A percentile compares a stretch with the other conserved stretches of the same genome.
phyloP scores from a whole-genome alignment of 2,113 vertebrate species.

The Gobius niger region DNA sequence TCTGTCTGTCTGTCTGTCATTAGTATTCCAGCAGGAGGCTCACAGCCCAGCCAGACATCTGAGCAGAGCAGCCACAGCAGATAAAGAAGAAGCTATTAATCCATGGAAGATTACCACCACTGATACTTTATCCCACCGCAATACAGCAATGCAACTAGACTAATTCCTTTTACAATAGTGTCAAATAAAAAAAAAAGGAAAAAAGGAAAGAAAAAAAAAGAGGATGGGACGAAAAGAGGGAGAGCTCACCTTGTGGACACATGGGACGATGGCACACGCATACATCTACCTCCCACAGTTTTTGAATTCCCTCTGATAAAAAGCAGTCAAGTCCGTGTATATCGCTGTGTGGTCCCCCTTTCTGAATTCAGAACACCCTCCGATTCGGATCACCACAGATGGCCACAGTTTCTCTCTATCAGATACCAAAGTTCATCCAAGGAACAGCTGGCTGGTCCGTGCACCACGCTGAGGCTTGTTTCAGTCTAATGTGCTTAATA shows the following conservation, averaged over 20 bases:
- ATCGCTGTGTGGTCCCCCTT: conserved; percentile 55
- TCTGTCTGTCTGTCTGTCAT: conserved; percentile 81
- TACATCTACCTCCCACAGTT: conserved; percentile 44
- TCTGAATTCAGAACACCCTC: conserved; percentile 59
- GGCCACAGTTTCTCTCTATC: conserved; percentile 58
- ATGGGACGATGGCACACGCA: conserved; percentile 53
- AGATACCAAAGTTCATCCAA: conserved; percentile 55
- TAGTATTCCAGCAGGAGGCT: conserved; percentile 97
- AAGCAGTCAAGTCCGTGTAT: conserved; percentile 14
- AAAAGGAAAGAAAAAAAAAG: too few species aligned
- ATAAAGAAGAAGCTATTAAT: conserved; percentile 99
- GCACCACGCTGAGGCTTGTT: conserved; percentile 58
- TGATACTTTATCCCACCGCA: conserved; percentile 95
- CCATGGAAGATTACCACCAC: conserved; percentile 97
- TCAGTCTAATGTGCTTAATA: conserved; percentile 60
- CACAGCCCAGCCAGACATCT: conserved; percentile 95
- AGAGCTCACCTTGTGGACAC: conserved; percentile 67
- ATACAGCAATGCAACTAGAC: conserved; percentile 79
- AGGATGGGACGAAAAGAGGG: conserved; percentile 24
- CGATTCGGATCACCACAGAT: conserved; percentile 59
- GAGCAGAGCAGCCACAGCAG: conserved; percentile 93
- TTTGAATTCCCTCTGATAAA: conserved; percentile 61
- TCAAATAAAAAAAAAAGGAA: conserved; percentile 66
- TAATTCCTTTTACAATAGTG: conserved; percentile 78
- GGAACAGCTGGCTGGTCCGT: conserved; percentile 67